Conservation (phyloP, 2,888 invertebrate genomes). For the Crocallis elinguaria region DNA sequence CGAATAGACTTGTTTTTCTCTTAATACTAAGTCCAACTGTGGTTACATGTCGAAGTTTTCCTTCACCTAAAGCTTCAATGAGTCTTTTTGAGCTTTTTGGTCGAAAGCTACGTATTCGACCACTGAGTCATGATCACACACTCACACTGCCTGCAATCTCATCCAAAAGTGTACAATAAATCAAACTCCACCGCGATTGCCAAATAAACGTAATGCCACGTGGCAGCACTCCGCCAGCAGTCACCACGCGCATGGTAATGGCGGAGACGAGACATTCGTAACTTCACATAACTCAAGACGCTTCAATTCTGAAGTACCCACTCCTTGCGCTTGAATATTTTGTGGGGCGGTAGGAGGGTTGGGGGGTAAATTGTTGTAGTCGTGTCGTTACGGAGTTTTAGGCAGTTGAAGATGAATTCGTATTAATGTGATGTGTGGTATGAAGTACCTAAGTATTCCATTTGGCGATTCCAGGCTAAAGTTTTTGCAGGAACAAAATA, state of each 20-base stretch:
- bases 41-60: no score
- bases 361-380: neutral
- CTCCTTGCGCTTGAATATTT: neutral
- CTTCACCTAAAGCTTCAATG: no score
- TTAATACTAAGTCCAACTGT: no score
- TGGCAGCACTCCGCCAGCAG: slow-evolving; percentile 6
- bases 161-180: no score
- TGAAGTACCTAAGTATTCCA: no score
- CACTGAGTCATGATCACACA: no score
- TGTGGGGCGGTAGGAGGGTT: neutral
- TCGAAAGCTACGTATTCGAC: no score
- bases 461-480: no score
- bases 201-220: slow-evolving; percentile 31
- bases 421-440: neutral
- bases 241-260: slow-evolving; percentile 7
- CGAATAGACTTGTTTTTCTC: no score
- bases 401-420: neutral
- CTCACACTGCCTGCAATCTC: no score
- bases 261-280: slow-evolving; percentile 18
- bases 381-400: neutral
- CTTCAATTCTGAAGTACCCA: neutral
- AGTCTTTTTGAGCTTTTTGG: no score
- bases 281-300: neutral
- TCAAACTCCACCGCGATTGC: neutral
- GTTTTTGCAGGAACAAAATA: no score